Evolutionary conservation across 2,797 vertebrate genomes (phyloP).

Genomic region (Lagorchestes hirsutus): DNA sequence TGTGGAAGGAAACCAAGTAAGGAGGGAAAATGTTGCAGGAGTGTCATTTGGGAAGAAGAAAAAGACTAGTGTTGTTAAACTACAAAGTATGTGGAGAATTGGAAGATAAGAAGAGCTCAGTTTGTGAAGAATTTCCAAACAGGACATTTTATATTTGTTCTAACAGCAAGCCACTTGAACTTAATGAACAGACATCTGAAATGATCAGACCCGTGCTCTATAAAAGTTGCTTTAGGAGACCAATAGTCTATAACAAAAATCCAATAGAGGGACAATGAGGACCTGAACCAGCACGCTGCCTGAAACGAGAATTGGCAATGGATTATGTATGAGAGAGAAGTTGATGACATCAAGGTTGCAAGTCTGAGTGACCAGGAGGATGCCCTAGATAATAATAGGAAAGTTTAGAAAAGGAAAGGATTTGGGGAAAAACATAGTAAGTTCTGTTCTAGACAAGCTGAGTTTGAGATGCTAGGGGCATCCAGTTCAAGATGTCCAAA

Average conservation of each 20-base stretch:
- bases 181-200: neutral
- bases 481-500: neutral
- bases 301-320: neutral
- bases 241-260: neutral
- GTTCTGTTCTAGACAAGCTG: neutral
- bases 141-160: neutral
- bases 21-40: neutral
- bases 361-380: neutral
- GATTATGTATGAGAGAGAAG: neutral
- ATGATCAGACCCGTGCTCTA: neutral
- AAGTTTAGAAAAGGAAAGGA: neutral
- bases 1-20: neutral
- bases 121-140: neutral
- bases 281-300: neutral
- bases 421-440: neutral
- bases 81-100: neutral
- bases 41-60: neutral
- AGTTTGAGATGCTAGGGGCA: neutral
- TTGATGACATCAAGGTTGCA: neutral
- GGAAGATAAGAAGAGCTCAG: neutral
- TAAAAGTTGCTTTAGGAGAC: slow-evolving; percentile 4
- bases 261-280: neutral
- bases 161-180: neutral
- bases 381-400: neutral
- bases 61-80: neutral